Evolutionary conservation across 2,797 vertebrate genomes (phyloP).

Genomic region (Lates japonicus): DNA sequence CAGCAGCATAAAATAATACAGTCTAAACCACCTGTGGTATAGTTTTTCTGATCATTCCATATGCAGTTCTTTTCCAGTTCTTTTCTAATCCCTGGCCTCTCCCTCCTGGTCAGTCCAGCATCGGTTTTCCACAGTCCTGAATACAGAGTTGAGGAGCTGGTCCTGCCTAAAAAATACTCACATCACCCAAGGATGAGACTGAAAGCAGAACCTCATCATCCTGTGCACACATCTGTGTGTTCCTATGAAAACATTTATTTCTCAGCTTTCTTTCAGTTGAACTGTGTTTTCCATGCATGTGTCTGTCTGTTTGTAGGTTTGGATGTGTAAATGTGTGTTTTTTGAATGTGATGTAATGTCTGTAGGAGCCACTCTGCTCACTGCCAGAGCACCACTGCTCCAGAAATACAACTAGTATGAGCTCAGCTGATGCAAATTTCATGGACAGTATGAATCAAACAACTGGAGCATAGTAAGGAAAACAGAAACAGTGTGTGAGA

Average conservation of each 20-base stretch:
- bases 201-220: slow-evolving; percentile 2
- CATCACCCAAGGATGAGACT: slow-evolving; percentile 11
- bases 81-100: neutral
- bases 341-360: slow-evolving; percentile 66
- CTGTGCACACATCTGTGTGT: neutral
- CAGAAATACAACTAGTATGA: slow-evolving; percentile 59
- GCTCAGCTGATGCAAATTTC: slow-evolving; percentile 62
- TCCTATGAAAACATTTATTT: slow-evolving; percentile 20
- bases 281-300: slow-evolving; percentile 4
- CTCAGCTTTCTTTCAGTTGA: slow-evolving; percentile 9
- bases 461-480: slow-evolving; percentile 43
- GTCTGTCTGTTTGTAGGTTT: slow-evolving; percentile 20
- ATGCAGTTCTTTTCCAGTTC: neutral
- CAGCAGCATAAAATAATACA: neutral
- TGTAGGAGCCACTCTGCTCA: slow-evolving; percentile 40
- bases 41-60: slow-evolving; percentile 10
- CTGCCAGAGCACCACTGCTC: slow-evolving; percentile 36
- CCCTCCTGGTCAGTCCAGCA: neutral
- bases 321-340: slow-evolving; percentile 41
- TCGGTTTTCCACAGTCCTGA: slow-evolving; percentile 18
- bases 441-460: slow-evolving; percentile 52
- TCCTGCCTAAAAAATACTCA: neutral
- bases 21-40: neutral
- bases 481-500: neutral
- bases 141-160: neutral